These are phyloP conservation scores for Chironomus tepperi DNA, from an alignment of 1,140 invertebrate species.

Conservation along the genomic window DNA sequence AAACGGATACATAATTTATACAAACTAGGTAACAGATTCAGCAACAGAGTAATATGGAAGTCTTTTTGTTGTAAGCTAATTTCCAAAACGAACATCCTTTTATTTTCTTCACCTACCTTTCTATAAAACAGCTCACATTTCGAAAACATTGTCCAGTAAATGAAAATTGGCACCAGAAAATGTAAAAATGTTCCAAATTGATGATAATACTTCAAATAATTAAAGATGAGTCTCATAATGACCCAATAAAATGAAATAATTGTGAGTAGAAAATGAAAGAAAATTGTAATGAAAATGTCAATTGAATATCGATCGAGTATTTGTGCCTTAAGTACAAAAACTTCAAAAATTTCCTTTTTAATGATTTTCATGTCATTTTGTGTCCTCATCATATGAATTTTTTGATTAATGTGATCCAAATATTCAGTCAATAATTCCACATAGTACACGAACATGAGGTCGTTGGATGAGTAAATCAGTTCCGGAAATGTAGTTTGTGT, in stretches of 20 bases:
- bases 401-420: not conserved
- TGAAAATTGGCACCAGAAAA: not conserved
- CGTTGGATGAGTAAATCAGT: not conserved
- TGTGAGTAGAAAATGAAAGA: not conserved
- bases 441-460: not conserved
- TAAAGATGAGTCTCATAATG: not conserved
- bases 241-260: not conserved
- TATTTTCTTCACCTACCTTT: too few relatives aligned
- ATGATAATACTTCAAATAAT: not conserved
- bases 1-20: too few relatives aligned
- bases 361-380: not conserved
- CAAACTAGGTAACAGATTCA: too few relatives aligned
- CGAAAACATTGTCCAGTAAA: not conserved
- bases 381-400: not conserved
- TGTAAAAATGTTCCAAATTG: not conserved
- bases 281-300: not conserved
- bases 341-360: not conserved
- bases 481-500: not conserved
- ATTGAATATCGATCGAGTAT: not conserved
- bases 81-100: too few relatives aligned
- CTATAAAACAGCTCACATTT: not conserved
- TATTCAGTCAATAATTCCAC: not conserved
- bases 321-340: not conserved
- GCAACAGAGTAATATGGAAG: too few relatives aligned
- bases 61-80: too few relatives aligned